Evolutionary conservation across 1,140 invertebrate species (phyloP), one percentile per base, ranked within the genome.

Genomic region (Acromyrmex echinatior): DNA sequence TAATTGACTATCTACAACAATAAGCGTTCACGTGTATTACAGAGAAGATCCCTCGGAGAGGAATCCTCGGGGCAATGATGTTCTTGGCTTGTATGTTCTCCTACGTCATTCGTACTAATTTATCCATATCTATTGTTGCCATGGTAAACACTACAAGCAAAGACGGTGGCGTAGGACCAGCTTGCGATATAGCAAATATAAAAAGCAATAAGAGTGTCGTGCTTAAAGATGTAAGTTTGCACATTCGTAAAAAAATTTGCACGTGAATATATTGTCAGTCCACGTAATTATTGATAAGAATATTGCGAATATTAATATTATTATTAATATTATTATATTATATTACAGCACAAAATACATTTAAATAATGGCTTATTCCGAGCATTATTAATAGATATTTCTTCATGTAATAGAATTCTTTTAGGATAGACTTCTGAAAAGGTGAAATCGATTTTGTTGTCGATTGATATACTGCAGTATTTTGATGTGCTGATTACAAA

Each of bases 31-130:
- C 2, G n/a, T 51, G 6, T 79, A 31, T 95, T 94, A 12, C 87
- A 95, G 94, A 94, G 62, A 93, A 87, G 58, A 88, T 95, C 84
- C 95, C 95, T 21, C 92, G 92, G 0, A 94, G 97, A 87, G 96
- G 96, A 58, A 96, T 97, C 86, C 92, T 97, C 49, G 97, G 96
- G n/a, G 93, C 97, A 2, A 96, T 97, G 96, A 94, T 97, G 91
- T 97, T 97, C 87, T 95, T 97, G 49, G 97, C 97, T 51, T 97
- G 97, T 82, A 97, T 97, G 95, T 96, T 97, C 66, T 96, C 96
- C 7, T 97, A 97, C 92, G 97, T 97, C 94, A 96, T 97, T 77
- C 95, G 97, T 74, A 97, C 97, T 18, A 97, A 97, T 95, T 96
- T 97, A 91, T 97, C 97, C 12, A 96, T 98, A 66, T 97, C 96